phyloP scores from a whole-genome alignment of 2,888 invertebrate genomes.

The Netelia virgata region DNA sequence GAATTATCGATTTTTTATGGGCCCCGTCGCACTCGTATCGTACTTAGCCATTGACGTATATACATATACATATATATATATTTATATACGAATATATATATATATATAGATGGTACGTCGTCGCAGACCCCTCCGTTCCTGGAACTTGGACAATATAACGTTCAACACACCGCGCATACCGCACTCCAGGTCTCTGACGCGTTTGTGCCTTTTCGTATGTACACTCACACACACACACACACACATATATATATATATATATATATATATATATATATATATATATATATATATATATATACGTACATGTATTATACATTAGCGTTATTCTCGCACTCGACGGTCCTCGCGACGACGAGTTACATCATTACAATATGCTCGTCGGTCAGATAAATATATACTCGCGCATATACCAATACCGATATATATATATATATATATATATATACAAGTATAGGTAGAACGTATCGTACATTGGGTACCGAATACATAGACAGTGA shows the following conservation, averaged over 20 bases:
- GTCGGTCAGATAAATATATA: conserved; percentile 22
- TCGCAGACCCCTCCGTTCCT: conserved; percentile 49
- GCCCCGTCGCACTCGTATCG: conserved; percentile 52
- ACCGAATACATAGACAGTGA: neutral
- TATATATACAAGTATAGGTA: neutral
- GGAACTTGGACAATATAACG: conserved; percentile 62
- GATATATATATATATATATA: conserved; percentile 5
- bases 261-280: conserved; percentile 7
- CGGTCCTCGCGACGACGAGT: conserved; percentile 53
- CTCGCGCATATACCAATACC: conserved; percentile 4
- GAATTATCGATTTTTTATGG: conserved; percentile 61
- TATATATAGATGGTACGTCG: conserved; percentile 40
- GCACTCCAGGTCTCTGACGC: conserved; percentile 34
- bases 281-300: conserved; percentile 6
- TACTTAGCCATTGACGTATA: conserved; percentile 1
- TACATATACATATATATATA: conserved; percentile 19
- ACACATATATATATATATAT: neutral
- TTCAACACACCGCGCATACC: conserved; percentile 49
- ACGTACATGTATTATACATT: conserved; percentile 18
- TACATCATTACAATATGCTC: conserved; percentile 59
- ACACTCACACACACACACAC: conserved; percentile 1
- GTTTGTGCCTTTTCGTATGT: conserved; percentile 25
- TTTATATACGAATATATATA: neutral
- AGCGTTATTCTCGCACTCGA: conserved; percentile 32
- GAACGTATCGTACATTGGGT: neutral